A percentile compares a stretch with the other conserved stretches of the same genome.
phyloP scores from a whole-genome alignment of 2,888 invertebrate species.

The Sericinus montela region DNA sequence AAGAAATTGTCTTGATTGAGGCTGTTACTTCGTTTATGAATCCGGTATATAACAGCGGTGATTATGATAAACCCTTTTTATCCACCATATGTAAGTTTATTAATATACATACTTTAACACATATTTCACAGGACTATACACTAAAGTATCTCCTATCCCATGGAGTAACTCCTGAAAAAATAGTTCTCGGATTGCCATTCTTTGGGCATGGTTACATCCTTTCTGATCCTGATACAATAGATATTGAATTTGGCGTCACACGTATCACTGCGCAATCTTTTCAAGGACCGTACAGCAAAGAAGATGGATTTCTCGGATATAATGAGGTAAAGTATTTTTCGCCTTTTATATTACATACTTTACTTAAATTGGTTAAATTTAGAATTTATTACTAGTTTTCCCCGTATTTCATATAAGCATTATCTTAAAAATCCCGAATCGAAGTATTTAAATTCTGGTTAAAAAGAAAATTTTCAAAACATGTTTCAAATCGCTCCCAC shows the following conservation, averaged over 20 bases:
- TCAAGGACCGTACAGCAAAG: slow-evolving; percentile 85
- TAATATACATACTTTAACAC: background rate
- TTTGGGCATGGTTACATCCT: slow-evolving; percentile 90
- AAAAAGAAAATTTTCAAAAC: no score
- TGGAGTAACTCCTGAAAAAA: slow-evolving; percentile 86
- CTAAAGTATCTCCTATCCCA: slow-evolving; percentile 85
- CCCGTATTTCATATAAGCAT: no score
- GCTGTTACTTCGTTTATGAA: no score
- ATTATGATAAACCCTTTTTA: no score
- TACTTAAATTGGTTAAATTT: no score
- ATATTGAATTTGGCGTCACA: slow-evolving; percentile 72
- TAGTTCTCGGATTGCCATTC: slow-evolving; percentile 89
- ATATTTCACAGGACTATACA: slow-evolving; percentile 82
- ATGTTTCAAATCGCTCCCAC: no score
- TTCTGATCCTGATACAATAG: slow-evolving; percentile 49
- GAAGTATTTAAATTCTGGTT: no score
- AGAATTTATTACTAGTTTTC: no score
- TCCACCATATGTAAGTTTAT: background rate
- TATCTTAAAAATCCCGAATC: no score
- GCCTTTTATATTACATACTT: no score
- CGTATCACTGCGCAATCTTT: slow-evolving; percentile 64
- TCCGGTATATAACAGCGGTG: no score
- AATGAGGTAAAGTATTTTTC: slow-evolving; percentile 81
- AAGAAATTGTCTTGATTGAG: no score
- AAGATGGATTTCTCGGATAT: slow-evolving; percentile 80